These are phyloP conservation scores for Caenorhabditis wallacei DNA, from an alignment of 2,888 invertebrate species.

Conservation along the genomic window DNA sequence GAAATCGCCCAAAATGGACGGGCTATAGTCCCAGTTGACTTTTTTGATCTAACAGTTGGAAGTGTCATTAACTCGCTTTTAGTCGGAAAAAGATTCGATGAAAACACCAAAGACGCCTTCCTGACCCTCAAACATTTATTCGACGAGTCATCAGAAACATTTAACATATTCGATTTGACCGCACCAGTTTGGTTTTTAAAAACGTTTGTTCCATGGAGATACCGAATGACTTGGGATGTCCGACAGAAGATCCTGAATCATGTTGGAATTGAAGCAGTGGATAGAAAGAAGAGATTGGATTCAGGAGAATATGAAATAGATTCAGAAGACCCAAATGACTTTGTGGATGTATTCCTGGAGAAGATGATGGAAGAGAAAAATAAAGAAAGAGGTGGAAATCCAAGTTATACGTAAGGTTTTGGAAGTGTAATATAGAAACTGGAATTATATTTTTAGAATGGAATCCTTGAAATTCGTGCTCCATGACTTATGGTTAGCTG, in stretches of 20 bases:
- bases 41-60: conserved; percentile 48
- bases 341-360: conserved; percentile 19
- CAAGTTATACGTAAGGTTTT: conserved; percentile 5
- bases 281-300: background rate
- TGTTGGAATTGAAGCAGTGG: conserved; percentile 7
- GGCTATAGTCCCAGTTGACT: conserved; percentile 2
- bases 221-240: background rate
- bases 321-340: conserved; percentile 15
- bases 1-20: conserved; percentile 1
- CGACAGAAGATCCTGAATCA: conserved; percentile 12
- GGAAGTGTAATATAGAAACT: background rate
- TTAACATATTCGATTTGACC: conserved; percentile 17
- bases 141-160: conserved; percentile 4
- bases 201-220: background rate
- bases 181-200: conserved; percentile 34
- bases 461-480: conserved; percentile 2
- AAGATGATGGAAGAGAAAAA: conserved; percentile 21
- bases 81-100: conserved; percentile 35
- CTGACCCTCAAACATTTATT: conserved; percentile 12
- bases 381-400: background rate
- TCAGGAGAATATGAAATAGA: conserved; percentile 14
- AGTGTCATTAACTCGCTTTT: conserved; percentile 48
- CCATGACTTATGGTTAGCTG: conserved; percentile 12
- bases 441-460: background rate
- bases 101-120: conserved; percentile 12